A percentile compares a stretch with the other conserved stretches of the same genome.
These are phyloP conservation scores for Sus cebifrons DNA, from an alignment of 2,797 vertebrate species.

Conservation along the genomic window DNA sequence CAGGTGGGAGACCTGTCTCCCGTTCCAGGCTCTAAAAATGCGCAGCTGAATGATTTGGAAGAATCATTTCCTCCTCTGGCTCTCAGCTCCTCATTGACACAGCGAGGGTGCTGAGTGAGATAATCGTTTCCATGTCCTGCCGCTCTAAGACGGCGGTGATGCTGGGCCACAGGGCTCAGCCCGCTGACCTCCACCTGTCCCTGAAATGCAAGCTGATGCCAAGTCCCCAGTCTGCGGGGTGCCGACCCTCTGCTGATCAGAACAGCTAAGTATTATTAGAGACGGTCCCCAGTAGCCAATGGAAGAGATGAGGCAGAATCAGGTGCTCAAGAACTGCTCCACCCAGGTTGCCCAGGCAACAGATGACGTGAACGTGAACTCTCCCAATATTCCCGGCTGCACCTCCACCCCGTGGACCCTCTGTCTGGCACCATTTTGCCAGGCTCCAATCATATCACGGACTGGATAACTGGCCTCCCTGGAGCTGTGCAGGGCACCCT, in stretches of 20 bases:
- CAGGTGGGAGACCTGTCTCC: not conserved
- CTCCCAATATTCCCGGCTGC: not conserved
- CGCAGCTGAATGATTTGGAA: not conserved
- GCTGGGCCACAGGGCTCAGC: not conserved
- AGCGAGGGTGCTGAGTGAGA: not conserved
- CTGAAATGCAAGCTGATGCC: not conserved
- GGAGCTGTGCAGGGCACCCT: not conserved
- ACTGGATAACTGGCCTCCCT: not conserved
- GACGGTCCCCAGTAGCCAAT: not conserved
- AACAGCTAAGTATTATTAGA: not conserved
- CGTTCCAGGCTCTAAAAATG: not conserved
- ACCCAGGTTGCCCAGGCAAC: not conserved
- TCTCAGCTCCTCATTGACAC: not conserved
- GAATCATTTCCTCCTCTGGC: not conserved
- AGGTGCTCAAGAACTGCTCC: not conserved
- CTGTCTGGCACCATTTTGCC: not conserved
- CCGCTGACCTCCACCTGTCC: not conserved
- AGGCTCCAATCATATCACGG: not conserved
- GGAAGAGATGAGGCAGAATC: not conserved
- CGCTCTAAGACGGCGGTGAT: not conserved
- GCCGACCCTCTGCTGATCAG: not conserved
- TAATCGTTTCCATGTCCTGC: not conserved
- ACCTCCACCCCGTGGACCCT: fast-evolving
- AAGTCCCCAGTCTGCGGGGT: not conserved
- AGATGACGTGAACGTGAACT: not conserved